Evolutionary conservation across 2,113 vertebrate genomes (phyloP).

Genomic region (Trochalopteron elliotii): DNA sequence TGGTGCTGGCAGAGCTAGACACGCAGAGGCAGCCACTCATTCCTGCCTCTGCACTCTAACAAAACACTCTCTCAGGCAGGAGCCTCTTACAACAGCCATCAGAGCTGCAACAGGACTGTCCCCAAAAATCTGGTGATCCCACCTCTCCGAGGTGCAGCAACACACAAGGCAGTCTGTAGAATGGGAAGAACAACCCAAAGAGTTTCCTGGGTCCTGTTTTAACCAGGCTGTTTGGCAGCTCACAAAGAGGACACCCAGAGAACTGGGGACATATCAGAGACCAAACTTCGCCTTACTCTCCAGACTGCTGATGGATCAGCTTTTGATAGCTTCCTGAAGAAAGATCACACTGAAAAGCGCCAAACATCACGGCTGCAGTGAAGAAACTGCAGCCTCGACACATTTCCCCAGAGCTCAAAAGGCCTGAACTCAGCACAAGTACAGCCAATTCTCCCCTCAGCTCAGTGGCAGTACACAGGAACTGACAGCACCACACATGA

Average conservation of each 20-base stretch:
- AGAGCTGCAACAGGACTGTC: neutral
- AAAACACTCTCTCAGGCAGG: neutral
- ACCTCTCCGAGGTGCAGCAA: neutral
- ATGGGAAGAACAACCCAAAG: neutral
- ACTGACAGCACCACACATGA: constrained; percentile 64
- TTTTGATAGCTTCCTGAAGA: constrained; percentile 78
- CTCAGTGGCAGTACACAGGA: constrained; percentile 13
- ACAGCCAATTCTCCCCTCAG: constrained; percentile 53
- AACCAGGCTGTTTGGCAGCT: neutral
- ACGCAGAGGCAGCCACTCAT: neutral
- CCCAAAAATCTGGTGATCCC: neutral
- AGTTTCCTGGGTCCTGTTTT: neutral
- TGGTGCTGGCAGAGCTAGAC: neutral
- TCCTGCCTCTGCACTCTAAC: neutral
- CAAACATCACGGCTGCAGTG: constrained; percentile 68
- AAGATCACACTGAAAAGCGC: constrained; percentile 80
- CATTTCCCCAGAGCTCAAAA: constrained; percentile 78
- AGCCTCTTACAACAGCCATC: neutral
- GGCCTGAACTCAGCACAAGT: constrained; percentile 86
- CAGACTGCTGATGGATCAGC: constrained; percentile 80
- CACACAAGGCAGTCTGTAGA: neutral
- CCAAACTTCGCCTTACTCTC: neutral
- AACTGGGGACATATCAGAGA: neutral
- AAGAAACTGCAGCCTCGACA: constrained; percentile 88
- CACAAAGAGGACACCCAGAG: neutral